Percentiles rank a stretch among this genome's conserved stretches.
phyloP scores from a whole-genome alignment of 1,140 invertebrate species.

The Zophobas atratus region DNA sequence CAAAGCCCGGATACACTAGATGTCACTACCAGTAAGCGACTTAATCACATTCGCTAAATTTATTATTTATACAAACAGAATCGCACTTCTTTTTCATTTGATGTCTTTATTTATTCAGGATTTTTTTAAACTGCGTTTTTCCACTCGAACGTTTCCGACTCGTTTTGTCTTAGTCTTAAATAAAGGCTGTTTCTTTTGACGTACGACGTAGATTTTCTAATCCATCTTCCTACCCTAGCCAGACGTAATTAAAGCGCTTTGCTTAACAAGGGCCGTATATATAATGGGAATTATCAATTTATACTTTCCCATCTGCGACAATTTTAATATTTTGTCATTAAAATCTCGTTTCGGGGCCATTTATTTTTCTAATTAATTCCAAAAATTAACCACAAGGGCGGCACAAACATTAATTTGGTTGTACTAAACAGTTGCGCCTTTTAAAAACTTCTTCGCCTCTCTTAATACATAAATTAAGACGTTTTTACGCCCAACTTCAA shows the following conservation, averaged over 20 bases:
- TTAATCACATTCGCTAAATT: slow-evolving; percentile 58
- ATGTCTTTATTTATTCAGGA: slow-evolving; percentile 41
- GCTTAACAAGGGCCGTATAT: slow-evolving; percentile 63
- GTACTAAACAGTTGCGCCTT: slow-evolving; percentile 41
- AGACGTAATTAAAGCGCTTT: slow-evolving; percentile 63
- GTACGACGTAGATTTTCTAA: slow-evolving; percentile 59
- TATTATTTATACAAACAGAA: slow-evolving; percentile 56
- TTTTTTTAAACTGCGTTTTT: slow-evolving; percentile 30
- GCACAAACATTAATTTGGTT: slow-evolving; percentile 53
- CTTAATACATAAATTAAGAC: slow-evolving; percentile 46
- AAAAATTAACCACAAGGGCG: slow-evolving; percentile 62
- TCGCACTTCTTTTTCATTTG: slow-evolving; percentile 56
- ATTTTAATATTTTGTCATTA: slow-evolving; percentile 66
- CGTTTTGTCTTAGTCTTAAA: slow-evolving; percentile 44
- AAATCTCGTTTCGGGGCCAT: slow-evolving; percentile 61
- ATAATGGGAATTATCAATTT: slow-evolving; percentile 64
- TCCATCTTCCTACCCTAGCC: slow-evolving; percentile 62
- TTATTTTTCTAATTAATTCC: slow-evolving; percentile 64
- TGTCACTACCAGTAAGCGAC: slow-evolving; percentile 56
- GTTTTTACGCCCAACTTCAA: slow-evolving; percentile 37
- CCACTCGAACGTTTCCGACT: slow-evolving; percentile 11
- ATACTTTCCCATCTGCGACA: slow-evolving; percentile 64
- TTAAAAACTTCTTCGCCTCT: slow-evolving; percentile 43
- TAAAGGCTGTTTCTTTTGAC: slow-evolving; percentile 48
- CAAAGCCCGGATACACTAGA: slow-evolving; percentile 51